Base-by-base conservation (phyloP, 2,113 vertebrate species). In the Thamnophis sirtalis region DNA sequence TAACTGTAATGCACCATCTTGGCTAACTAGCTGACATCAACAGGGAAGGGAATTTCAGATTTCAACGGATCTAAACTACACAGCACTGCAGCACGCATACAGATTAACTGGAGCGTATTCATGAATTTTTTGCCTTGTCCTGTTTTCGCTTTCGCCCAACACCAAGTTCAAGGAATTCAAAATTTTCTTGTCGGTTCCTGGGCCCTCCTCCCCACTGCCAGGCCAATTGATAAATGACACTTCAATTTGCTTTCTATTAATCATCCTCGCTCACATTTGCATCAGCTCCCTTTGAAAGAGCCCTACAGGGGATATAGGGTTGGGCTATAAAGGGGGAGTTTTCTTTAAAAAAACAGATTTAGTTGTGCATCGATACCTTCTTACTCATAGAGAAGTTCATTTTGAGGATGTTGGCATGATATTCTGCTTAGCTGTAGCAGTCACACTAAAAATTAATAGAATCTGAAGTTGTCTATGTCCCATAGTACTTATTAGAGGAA, bases 11-110 rank as follows among this genome's bases (percentile, higher is more conserved):
- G 97, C 96, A 97, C 97, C 94, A 94, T 97, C 96, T 97, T 97
- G 97, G 96, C 97, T 98, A 98, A 97, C 97, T 97, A 97, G 96
- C 96, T 97, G 96, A 97, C 98, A 98, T 98, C 97, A 98, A 98
- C 93, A 97, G 93, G 95, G 97, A 98, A 98, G 95, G 96, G 95
- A 97, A 98, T 97, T 98, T 97, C 97, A 96, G 96, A 95, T 97
- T 97, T 96, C 98, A 97, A 97, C 97, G 97, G 97, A 98, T 97
- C 73, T 98, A 98, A 97, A 96, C 96, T 97, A 97, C 98, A 97
- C 96, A 97, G 95, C 94, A 95, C 96, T 96, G 95, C 95, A 93
- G 92, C 96, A 94, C 58, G 96, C 96, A 97, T 97, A 96, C 97
- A 97, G 96, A 98, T 98, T 97, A 97, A 97, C 96, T 97, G 95